phyloP scores from a whole-genome alignment of 2,113 vertebrate genomes.

The Ammodytes dubius region DNA sequence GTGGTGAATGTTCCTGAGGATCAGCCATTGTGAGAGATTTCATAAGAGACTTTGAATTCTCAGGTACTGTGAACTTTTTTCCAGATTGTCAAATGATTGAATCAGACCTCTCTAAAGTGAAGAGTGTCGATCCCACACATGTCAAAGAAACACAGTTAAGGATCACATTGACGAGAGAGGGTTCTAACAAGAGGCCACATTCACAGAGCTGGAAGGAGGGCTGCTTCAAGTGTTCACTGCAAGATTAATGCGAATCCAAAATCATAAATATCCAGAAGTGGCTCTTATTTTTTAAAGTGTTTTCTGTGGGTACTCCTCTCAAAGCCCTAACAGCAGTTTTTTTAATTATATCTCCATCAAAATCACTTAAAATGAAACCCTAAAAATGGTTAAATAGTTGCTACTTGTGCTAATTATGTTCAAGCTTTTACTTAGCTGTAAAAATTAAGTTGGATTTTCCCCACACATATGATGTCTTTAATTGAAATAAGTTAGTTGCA shows the following conservation, averaged over 20 bases:
- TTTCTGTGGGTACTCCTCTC: not conserved
- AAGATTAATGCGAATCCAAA: not conserved
- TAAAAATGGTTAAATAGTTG: not conserved
- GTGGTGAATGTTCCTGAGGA: not conserved
- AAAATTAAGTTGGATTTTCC: not conserved
- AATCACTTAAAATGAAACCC: not conserved
- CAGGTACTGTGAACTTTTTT: not conserved
- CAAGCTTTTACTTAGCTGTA: not conserved
- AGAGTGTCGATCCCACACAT: not conserved
- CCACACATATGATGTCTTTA: not conserved
- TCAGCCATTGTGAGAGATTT: slow-evolving; percentile 1
- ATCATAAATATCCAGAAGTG: not conserved
- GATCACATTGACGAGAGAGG: not conserved
- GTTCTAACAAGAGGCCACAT: not conserved
- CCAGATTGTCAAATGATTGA: not conserved
- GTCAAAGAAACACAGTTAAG: not conserved
- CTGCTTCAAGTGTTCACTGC: not conserved
- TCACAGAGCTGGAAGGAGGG: not conserved
- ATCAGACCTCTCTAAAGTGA: not conserved
- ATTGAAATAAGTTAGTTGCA: not conserved
- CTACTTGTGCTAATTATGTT: not conserved
- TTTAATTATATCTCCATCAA: not conserved
- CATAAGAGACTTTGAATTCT: not conserved
- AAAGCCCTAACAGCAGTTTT: not conserved
- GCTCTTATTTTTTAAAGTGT: not conserved